A percentile compares a stretch with the other conserved stretches of the same genome.
These are phyloP conservation scores for Neopelma chrysocephalum DNA, from an alignment of 2,797 vertebrate species.

Conservation along the genomic window DNA sequence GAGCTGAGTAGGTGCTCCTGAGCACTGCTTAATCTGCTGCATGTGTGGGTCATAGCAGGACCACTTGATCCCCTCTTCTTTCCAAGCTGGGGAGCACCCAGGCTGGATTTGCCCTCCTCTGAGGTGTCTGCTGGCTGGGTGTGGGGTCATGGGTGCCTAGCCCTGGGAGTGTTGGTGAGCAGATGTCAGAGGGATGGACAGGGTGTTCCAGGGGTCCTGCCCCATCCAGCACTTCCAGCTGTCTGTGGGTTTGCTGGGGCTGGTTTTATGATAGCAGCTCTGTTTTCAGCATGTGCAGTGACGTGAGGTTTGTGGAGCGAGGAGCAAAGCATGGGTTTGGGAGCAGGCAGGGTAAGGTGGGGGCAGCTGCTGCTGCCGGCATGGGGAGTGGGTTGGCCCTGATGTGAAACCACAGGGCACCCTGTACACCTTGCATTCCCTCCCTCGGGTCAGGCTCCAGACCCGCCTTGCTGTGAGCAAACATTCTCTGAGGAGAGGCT, in stretches of 20 bases:
- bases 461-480: not conserved
- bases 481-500: not conserved
- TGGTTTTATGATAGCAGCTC: not conserved
- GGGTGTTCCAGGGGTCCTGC: not conserved
- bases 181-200: too few species aligned
- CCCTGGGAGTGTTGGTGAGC: not conserved
- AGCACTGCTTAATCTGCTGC: fast-evolving
- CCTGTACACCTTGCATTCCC: not conserved
- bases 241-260: not conserved
- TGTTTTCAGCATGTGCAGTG: fast-evolving
- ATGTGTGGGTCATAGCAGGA: not conserved
- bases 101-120: not conserved
- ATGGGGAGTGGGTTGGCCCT: fast-evolving
- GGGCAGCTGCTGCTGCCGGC: not conserved
- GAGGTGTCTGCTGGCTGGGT: not conserved
- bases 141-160: not conserved
- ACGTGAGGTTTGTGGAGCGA: fast-evolving
- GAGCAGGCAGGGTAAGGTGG: not conserved
- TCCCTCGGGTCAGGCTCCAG: fast-evolving
- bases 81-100: not conserved
- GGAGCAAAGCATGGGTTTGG: fast-evolving
- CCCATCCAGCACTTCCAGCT: too few species aligned
- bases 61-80: not conserved
- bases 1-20: not conserved
- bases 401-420: fast-evolving